These are phyloP conservation scores for Merodon equestris DNA, from an alignment of 2,888 invertebrate species.

Conservation along the genomic window DNA sequence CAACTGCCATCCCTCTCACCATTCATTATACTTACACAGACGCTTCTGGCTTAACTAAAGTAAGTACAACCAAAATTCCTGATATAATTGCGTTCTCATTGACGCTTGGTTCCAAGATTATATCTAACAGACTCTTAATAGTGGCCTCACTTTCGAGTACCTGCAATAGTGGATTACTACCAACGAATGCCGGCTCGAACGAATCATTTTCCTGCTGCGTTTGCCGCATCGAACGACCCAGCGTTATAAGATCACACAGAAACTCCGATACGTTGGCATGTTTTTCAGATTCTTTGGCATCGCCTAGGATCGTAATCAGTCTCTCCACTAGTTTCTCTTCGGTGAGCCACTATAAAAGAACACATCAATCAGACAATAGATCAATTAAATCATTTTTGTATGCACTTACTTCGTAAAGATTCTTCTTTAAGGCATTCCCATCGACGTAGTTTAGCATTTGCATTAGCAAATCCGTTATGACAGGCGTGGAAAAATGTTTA, in stretches of 20 bases:
- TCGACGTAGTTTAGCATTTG: slow-evolving; percentile 92
- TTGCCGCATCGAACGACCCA: slow-evolving; percentile 81
- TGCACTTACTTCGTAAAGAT: slow-evolving; percentile 83
- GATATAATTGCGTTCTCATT: slow-evolving; percentile 87
- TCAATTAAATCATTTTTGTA: slow-evolving; percentile 15
- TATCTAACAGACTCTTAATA: slow-evolving; percentile 85
- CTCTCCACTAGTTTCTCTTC: slow-evolving; percentile 92
- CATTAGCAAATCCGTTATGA: slow-evolving; percentile 94
- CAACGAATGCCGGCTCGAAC: slow-evolving; percentile 76
- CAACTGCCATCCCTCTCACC: neutral
- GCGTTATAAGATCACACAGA: slow-evolving; percentile 90
- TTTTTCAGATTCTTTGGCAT: slow-evolving; percentile 85
- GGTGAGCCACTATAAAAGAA: slow-evolving; percentile 88
- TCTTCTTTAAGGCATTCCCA: slow-evolving; percentile 85
- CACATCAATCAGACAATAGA: slow-evolving; percentile 63
- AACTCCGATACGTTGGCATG: slow-evolving; percentile 93
- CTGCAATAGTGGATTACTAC: slow-evolving; percentile 84
- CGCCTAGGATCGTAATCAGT: slow-evolving; percentile 83
- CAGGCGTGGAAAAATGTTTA: slow-evolving; percentile 94
- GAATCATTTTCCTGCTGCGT: slow-evolving; percentile 81
- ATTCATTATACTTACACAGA: slow-evolving; percentile 73
- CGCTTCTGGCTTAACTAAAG: slow-evolving; percentile 80
- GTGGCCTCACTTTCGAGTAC: slow-evolving; percentile 85
- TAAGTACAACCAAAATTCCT: slow-evolving; percentile 89
- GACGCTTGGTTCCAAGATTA: slow-evolving; percentile 85